Percentiles rank a stretch among this genome's conserved stretches.
phyloP scores from a whole-genome alignment of 2,797 vertebrate genomes.

The Poecilia wingei region DNA sequence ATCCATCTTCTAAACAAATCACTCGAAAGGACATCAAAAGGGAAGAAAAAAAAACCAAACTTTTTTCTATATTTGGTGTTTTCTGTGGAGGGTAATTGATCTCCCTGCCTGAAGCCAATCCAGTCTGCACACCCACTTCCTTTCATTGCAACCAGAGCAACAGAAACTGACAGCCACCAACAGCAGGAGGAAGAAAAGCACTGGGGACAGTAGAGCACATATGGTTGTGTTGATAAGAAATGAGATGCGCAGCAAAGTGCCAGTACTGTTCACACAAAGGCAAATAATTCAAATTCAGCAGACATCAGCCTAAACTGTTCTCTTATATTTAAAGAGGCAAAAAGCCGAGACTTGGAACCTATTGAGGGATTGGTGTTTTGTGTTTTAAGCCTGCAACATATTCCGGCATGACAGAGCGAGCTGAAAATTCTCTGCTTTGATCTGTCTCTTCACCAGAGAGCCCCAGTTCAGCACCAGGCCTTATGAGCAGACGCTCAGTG shows the following conservation, averaged over 20 bases:
- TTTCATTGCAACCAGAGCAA: constrained; percentile 56
- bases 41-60: not conserved
- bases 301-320: constrained; percentile 43
- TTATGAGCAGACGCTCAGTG: constrained; percentile 90
- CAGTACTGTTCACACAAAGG: constrained; percentile 39
- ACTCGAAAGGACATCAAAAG: constrained; percentile 27
- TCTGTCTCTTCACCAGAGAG: constrained; percentile 76
- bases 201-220: constrained; percentile 53
- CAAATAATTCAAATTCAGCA: constrained; percentile 50
- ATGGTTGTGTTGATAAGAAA: constrained; percentile 69
- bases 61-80: constrained; percentile 9
- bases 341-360: constrained; percentile 4
- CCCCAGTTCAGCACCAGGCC: constrained; percentile 86
- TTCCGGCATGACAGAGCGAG: constrained; percentile 26
- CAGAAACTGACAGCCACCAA: constrained; percentile 60
- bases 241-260: constrained; percentile 37
- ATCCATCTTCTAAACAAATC: constrained; percentile 61
- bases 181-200: constrained; percentile 50
- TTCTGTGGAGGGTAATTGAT: constrained; percentile 44
- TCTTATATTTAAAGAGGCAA: constrained; percentile 12
- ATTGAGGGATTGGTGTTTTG: constrained; percentile 32
- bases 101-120: constrained; percentile 54
- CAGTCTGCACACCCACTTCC: constrained; percentile 38
- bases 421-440: constrained; percentile 26
- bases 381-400: constrained; percentile 25